Conservation (phyloP, 2,888 invertebrate genomes). For the Caradrina clavipalpis region DNA sequence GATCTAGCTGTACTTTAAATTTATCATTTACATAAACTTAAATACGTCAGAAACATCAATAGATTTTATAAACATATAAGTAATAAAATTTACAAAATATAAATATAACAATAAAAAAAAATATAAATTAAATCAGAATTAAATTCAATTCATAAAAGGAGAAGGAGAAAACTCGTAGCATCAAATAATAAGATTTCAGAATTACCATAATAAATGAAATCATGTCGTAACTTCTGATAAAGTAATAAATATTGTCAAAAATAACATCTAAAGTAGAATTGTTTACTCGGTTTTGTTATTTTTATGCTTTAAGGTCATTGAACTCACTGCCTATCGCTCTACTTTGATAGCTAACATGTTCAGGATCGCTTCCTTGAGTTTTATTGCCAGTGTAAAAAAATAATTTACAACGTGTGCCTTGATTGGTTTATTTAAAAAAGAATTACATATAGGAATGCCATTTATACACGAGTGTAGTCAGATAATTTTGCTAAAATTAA, state of each 20-base stretch:
- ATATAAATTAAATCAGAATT: no score
- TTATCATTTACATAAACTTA: not conserved
- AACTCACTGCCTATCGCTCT: conserved; percentile 18
- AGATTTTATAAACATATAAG: no score
- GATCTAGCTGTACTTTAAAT: not conserved
- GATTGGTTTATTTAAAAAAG: conserved; percentile 28
- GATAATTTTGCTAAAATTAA: conserved; percentile 5
- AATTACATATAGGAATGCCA: conserved; percentile 6
- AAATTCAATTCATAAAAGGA: no score
- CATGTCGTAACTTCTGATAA: not conserved
- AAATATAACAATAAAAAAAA: no score
- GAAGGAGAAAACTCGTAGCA: no score
- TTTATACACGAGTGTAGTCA: not conserved
- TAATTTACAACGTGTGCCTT: conserved; percentile 25
- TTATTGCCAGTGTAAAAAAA: conserved; percentile 12
- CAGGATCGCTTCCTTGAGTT: conserved; percentile 6
- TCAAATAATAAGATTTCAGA: not conserved
- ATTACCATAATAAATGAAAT: not conserved
- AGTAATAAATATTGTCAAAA: not conserved
- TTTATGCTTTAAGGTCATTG: conserved; percentile 17
- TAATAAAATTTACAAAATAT: not conserved
- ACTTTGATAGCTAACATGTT: conserved; percentile 15
- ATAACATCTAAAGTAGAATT: not conserved
- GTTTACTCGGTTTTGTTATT: conserved; percentile 20
- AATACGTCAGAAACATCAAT: no score